Conservation (phyloP, 2,797 vertebrate species). For the Sebastes cheni region DNA sequence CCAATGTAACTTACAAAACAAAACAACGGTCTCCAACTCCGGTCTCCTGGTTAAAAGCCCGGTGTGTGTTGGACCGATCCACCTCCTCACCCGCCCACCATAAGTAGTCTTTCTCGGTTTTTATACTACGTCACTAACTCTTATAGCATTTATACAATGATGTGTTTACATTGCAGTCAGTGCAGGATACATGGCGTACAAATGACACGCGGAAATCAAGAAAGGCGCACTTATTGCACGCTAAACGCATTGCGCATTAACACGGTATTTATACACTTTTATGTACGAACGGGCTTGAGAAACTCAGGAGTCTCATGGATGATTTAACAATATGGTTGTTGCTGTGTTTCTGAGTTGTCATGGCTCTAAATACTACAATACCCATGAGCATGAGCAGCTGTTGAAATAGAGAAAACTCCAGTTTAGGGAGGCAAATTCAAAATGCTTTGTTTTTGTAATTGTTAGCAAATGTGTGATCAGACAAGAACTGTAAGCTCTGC, state of each 20-base stretch:
- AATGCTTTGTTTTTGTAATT: background rate
- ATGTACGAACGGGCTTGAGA: background rate
- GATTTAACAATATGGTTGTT: background rate
- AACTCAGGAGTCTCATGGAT: background rate
- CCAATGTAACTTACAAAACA: no score
- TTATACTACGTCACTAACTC: no score
- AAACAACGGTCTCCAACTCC: no score
- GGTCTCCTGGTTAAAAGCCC: no score
- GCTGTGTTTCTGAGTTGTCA: background rate
- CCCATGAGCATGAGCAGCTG: background rate
- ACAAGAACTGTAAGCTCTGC: background rate
- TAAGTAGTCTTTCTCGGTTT: no score
- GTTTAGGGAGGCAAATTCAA: background rate
- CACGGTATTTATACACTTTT: fast-evolving
- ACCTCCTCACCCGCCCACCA: no score
- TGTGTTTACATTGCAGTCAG: no score
- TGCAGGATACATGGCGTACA: no score
- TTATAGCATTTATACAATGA: no score
- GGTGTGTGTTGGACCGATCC: no score
- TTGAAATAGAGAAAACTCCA: background rate
- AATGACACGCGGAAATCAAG: no score
- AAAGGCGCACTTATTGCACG: no score
- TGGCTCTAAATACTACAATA: background rate
- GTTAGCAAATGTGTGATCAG: background rate
- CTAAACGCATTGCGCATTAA: fast-evolving